Evolutionary conservation across 2,797 vertebrate species (phyloP).

Genomic region (Galaxias olidus): DNA sequence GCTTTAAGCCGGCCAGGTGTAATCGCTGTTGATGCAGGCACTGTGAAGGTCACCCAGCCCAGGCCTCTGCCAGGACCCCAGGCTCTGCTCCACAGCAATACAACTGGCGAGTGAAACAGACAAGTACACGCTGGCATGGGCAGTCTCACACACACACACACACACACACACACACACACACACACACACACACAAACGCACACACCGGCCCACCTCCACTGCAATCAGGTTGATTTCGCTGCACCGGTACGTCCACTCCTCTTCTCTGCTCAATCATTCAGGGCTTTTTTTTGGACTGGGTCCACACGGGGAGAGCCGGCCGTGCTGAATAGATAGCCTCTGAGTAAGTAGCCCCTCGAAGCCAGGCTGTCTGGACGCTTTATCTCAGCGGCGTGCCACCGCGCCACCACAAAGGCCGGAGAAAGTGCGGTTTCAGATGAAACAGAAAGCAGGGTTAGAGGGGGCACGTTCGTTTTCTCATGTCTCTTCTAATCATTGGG

Average conservation of each 20-base stretch:
- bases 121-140: not conserved
- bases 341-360: too few relatives aligned
- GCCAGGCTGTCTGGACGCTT: too few relatives aligned
- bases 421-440: too few relatives aligned
- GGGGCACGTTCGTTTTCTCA: too few relatives aligned
- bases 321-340: too few relatives aligned
- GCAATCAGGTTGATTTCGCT: slow-evolving; percentile 47
- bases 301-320: not conserved
- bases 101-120: not conserved
- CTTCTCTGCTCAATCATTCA: slow-evolving; percentile 28
- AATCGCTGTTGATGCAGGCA: slow-evolving; percentile 63
- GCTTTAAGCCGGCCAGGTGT: slow-evolving; percentile 32
- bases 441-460: too few relatives aligned
- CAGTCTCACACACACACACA: not conserved
- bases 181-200: not conserved
- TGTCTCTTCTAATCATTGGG: too few relatives aligned
- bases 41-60: slow-evolving; percentile 50
- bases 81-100: slow-evolving; percentile 1
- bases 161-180: slow-evolving; percentile 16
- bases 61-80: slow-evolving; percentile 30
- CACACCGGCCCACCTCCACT: slow-evolving; percentile 9
- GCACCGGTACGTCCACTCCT: slow-evolving; percentile 42
- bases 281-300: slow-evolving; percentile 14
- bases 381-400: too few relatives aligned
- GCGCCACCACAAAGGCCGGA: too few relatives aligned